Base-by-base conservation (phyloP, 2,113 vertebrate species). In the Odontophorus gujanensis region DNA sequence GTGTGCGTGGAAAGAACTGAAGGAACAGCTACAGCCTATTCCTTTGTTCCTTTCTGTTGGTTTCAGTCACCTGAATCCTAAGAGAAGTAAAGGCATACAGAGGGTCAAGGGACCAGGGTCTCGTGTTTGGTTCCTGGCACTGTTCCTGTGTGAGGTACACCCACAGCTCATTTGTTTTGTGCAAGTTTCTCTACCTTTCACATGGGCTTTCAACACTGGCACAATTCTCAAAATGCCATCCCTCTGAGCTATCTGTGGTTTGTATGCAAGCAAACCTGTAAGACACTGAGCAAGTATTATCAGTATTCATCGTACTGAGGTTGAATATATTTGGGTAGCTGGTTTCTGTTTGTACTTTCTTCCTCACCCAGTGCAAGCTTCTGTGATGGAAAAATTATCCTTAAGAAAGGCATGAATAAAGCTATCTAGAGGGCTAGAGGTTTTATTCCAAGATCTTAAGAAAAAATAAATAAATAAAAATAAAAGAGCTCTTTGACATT, bases 331-430 rank as follows among this genome's bases (percentile, higher is more conserved):
- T 55, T 90, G 68, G 26, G 36, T 87, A 93, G 62, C 58, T 71
- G 45, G 88, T 66, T 97, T 97, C 91, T 76, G 88, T n/a, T 89
- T 93, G 85, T 59, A 79, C 82, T 32, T 76, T 8, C 95, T 94
- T 96, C 86, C 74, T 78, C 75, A 90, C 45, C 5, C 40, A 28
- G 25, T 67, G 12, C 36, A 67, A 71, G 43, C 32, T 47, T 69
- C 59, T 78, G 42, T 90, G 66, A 83, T 92, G 63, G 38, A 48
- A 95, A 91, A 63, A 71, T 93, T 75, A 47, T 36, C 17, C 61
- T 66, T 20, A 69, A 61, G 74, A 85, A 95, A 95, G 40, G n/a
- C 18, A 75, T 57, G 62, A 85, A 68, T 62, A 76, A 80, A 89
- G 32, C 13, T 80, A 58, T 42, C 38, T 74, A 76, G 84, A 42